Conservation (phyloP, 2,888 invertebrate species). For the Cryptus viduatorius region DNA sequence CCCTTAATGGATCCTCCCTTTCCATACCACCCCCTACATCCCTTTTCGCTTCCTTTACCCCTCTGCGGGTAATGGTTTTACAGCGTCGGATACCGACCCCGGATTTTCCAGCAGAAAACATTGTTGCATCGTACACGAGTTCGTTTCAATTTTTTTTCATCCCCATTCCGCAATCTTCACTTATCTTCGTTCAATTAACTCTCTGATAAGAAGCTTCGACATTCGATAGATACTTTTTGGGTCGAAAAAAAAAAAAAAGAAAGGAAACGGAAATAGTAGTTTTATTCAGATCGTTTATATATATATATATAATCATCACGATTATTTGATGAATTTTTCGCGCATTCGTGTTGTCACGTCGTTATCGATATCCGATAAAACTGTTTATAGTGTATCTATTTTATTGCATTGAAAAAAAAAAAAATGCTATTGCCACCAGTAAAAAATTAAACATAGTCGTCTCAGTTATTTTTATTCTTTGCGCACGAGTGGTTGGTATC, state of each 20-base stretch:
- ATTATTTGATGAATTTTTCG: neutral
- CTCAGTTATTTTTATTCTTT: conserved; percentile 11
- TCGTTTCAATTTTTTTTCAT: neutral
- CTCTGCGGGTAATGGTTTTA: conserved; percentile 74
- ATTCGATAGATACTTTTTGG: neutral
- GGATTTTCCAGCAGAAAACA: conserved; percentile 36
- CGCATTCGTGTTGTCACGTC: neutral
- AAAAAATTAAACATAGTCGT: neutral
- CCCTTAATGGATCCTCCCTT: conserved; percentile 74
- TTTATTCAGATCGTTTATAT: too few relatives aligned
- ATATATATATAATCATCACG: too few relatives aligned
- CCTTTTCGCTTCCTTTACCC: conserved; percentile 1
- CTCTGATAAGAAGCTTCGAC: neutral
- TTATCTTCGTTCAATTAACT: conserved; percentile 3
- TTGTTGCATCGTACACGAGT: neutral
- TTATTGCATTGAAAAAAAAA: neutral
- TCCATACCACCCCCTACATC: conserved; percentile 1
- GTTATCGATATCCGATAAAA: conserved; percentile 2
- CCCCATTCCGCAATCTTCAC: neutral
- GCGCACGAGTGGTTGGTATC: neutral
- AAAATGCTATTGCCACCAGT: neutral
- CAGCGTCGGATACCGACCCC: conserved; percentile 63
- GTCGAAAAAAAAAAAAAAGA: neutral
- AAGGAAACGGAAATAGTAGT: neutral
- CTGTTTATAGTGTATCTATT: neutral